Evolutionary conservation across 2,113 vertebrate species (phyloP), one percentile per base, ranked within the genome.

Genomic region (Perognathus longimembris): DNA sequence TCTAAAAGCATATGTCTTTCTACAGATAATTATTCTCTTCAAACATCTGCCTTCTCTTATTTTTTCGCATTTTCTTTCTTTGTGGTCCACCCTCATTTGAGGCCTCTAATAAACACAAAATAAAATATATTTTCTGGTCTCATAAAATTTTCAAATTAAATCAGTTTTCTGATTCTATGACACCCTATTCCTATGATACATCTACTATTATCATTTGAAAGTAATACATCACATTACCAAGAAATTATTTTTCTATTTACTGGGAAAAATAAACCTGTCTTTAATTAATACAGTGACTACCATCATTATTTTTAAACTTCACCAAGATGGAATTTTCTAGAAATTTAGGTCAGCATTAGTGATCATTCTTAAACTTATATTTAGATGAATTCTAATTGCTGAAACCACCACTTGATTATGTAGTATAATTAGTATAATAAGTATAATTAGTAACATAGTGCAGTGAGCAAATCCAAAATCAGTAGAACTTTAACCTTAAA

Each of bases 1-100:
- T 86, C 86, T 83, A 85, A 95, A 93, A 89, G 89, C 89, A 80
- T 71, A 96, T 84, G 73, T 93, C 63, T 34, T 38, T 69, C 84
- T 54, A 86, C 40, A 95, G 83, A 93, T 50, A 74, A 86, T 92
- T 79, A 89, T 21, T 77, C 79, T 86, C 83, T 82, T 92, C 57
- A 84, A 93, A 94, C 14, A 89, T 70, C 85, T 4, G 3, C 50
- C 8, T 32, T 89, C 66, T 63, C 54, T 42, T 85, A 21, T 63
- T 83, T 91, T 83, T 32, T 67, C 67, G 80, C 85, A 74, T 76
- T 57, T 74, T 95, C 84, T 88, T 64, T 90, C 66, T 85, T 85
- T 42, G 61, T 10, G 50, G 75, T 57, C 81, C 78, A 36, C 3
- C 45, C n/a, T 28, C n/a, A 88, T 85, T 17, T 3, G 66, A 59